A percentile compares a stretch with the other conserved stretches of the same genome.
Evolutionary conservation across 2,797 vertebrate species (phyloP).

Genomic region (Schizopygopsis malacanthus): DNA sequence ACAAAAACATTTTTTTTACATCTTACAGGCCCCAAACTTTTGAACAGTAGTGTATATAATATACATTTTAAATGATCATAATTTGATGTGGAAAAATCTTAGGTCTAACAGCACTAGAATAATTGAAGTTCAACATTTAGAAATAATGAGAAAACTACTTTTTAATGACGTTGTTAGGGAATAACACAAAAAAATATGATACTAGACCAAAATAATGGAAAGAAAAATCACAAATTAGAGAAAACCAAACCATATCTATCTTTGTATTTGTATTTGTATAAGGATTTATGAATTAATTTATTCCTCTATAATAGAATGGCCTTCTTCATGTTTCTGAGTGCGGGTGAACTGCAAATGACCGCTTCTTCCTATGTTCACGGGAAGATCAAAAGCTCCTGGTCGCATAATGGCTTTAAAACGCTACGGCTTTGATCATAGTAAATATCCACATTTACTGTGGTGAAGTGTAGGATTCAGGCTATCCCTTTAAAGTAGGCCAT

Average conservation of each 20-base stretch:
- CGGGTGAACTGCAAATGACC: slow-evolving; percentile 48
- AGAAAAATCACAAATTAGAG: slow-evolving; percentile 26
- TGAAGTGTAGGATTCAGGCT: slow-evolving; percentile 8
- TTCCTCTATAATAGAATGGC: slow-evolving; percentile 17
- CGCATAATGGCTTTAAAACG: slow-evolving; percentile 43
- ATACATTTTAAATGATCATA: background rate
- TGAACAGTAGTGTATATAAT: background rate
- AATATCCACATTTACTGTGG: slow-evolving; percentile 59
- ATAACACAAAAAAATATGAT: slow-evolving; percentile 37
- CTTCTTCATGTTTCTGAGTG: slow-evolving; percentile 44
- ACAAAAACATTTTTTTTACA: background rate
- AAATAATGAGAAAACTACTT: slow-evolving; percentile 41
- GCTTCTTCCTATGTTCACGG: slow-evolving; percentile 39
- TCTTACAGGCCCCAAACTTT: too few relatives aligned
- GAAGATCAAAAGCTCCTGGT: slow-evolving; percentile 54
- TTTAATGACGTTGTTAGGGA: slow-evolving; percentile 39
- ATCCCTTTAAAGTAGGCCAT: slow-evolving; percentile 44
- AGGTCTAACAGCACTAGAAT: background rate
- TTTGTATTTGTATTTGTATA: background rate
- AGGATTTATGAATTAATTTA: slow-evolving; percentile 17
- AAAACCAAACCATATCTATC: slow-evolving; percentile 29
- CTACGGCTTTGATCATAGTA: slow-evolving; percentile 57
- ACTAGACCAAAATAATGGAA: slow-evolving; percentile 32
- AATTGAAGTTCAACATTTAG: background rate
- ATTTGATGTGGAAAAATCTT: background rate